A percentile compares a stretch with the other conserved stretches of the same genome.
Conservation (phyloP, 2,888 invertebrate species). For the Drosophila parthenogenetica region DNA sequence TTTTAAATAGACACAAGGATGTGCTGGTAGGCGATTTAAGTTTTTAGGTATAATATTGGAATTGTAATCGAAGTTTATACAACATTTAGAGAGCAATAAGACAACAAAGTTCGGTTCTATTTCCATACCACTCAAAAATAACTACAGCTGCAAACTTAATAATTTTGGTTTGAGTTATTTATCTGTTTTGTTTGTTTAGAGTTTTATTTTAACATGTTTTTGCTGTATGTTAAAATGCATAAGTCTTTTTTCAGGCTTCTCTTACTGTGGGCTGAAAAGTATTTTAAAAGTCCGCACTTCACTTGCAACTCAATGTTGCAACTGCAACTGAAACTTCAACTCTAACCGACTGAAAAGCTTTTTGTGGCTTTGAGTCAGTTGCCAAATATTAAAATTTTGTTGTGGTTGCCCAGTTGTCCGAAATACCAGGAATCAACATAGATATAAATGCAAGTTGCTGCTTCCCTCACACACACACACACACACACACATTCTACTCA, state of each 20-base stretch:
- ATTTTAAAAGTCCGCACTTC: constrained; percentile 54
- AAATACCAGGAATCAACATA: constrained; percentile 13
- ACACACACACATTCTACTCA: constrained; percentile 2
- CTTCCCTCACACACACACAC: constrained; percentile 4
- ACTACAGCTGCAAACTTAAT: no score
- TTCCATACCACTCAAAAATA: no score
- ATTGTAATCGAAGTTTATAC: no score
- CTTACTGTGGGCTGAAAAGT: constrained; percentile 32
- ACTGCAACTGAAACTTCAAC: constrained; percentile 20
- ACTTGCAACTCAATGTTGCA: constrained; percentile 34
- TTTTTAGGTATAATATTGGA: no score
- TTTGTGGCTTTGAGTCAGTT: constrained; percentile 47
- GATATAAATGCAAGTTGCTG: constrained; percentile 6
- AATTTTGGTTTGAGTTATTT: no score
- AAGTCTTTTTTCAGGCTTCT: neutral
- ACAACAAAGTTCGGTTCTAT: no score
- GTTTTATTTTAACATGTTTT: no score
- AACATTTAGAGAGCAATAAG: no score
- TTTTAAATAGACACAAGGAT: constrained; percentile 28
- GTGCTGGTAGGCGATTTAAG: no score
- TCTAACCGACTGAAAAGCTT: constrained; percentile 48
- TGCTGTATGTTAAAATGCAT: neutral
- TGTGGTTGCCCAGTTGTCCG: constrained; percentile 32
- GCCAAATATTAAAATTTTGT: constrained; percentile 43
- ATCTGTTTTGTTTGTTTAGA: no score